These are phyloP conservation scores for Callimorpha dominula DNA, from an alignment of 2,888 invertebrate species.

Conservation along the genomic window DNA sequence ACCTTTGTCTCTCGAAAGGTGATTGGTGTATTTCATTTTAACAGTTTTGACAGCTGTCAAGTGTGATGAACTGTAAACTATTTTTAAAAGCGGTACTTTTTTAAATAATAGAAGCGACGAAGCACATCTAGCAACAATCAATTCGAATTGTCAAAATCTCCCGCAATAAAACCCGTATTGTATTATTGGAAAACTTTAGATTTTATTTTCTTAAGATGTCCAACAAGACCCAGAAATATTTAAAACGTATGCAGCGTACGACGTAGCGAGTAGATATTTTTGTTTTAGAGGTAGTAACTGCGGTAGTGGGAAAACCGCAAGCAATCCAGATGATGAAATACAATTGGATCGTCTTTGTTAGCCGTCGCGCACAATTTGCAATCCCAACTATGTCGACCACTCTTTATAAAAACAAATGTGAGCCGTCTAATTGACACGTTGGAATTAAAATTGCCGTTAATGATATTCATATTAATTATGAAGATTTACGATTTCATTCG, in stretches of 20 bases:
- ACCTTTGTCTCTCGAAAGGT: not conserved
- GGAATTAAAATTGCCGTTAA: not conserved
- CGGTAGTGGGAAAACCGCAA: not conserved
- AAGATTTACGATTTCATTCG: not conserved
- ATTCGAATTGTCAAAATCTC: not conserved
- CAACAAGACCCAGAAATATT: not conserved
- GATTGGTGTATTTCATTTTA: not conserved
- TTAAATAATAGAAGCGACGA: not conserved
- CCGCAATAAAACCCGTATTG: not conserved
- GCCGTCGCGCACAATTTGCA: too few species aligned
- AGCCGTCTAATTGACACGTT: not conserved
- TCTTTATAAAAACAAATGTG: not conserved
- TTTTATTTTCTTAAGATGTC: not conserved
- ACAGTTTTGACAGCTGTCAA: constrained; percentile 8
- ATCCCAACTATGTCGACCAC: not conserved
- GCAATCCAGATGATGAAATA: not conserved
- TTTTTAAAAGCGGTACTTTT: not conserved
- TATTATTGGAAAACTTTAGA: not conserved
- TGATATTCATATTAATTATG: not conserved
- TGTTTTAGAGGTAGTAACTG: not conserved
- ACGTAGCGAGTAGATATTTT: not conserved
- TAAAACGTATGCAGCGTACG: not conserved
- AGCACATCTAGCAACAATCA: too few species aligned
- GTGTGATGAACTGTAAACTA: not conserved
- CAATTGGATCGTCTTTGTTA: not conserved